These are phyloP conservation scores for Coenobita brevimanus DNA, from an alignment of 1,140 invertebrate species.

Conservation along the genomic window DNA sequence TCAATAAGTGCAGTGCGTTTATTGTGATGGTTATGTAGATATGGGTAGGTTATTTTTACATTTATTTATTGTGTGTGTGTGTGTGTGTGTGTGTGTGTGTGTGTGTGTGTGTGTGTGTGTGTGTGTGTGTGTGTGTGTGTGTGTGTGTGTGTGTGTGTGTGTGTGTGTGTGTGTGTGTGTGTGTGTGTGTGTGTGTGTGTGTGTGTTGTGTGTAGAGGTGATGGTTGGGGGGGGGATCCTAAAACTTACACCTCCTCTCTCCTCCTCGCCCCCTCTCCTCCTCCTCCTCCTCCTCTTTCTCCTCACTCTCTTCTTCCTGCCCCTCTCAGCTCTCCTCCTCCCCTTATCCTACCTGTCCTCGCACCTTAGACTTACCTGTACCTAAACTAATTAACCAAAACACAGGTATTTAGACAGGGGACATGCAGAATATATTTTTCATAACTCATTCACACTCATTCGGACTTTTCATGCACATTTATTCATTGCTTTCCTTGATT, in stretches of 20 bases:
- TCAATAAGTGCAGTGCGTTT: background rate
- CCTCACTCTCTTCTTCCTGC: background rate
- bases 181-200: slow-evolving; percentile 36
- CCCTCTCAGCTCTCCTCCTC: background rate
- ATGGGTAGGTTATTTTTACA: background rate
- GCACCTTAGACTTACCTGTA: too few relatives aligned
- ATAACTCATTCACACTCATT: too few relatives aligned
- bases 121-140: background rate
- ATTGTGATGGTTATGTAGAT: too few relatives aligned
- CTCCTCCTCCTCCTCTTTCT: background rate
- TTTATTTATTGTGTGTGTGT: background rate
- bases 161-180: slow-evolving; percentile 30
- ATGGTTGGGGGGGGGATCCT: too few relatives aligned
- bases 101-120: background rate
- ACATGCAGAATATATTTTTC: too few relatives aligned
- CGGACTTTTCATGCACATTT: too few relatives aligned
- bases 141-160: slow-evolving; percentile 42
- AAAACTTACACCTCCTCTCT: background rate
- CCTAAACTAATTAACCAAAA: too few relatives aligned
- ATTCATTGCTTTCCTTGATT: too few relatives aligned
- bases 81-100: background rate
- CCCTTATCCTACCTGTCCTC: background rate
- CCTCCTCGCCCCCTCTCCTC: background rate
- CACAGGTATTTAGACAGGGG: too few relatives aligned
- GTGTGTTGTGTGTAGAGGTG: background rate